Percentiles rank a stretch among this genome's conserved stretches.
phyloP scores from a whole-genome alignment of 1,140 invertebrate genomes.

The Ips nitidus region DNA sequence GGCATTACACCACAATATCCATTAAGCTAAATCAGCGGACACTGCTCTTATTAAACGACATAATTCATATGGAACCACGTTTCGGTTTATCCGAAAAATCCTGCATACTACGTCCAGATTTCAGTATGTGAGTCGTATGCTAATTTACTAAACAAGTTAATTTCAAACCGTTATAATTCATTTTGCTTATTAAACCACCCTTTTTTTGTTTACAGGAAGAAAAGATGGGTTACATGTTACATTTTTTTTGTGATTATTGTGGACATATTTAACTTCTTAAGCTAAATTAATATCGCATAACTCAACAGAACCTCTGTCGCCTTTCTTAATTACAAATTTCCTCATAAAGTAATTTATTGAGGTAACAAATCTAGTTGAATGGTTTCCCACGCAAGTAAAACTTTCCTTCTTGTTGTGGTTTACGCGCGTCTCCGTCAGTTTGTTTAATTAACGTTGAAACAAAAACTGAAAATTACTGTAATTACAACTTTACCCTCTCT shows the following conservation, averaged over 20 bases:
- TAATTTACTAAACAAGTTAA: too few relatives aligned
- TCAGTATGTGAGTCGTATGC: too few relatives aligned
- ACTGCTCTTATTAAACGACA: slow-evolving; percentile 15
- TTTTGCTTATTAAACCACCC: too few relatives aligned
- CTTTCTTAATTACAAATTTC: slow-evolving; percentile 27
- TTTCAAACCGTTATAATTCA: too few relatives aligned
- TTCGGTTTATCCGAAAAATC: too few relatives aligned
- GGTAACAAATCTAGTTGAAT: slow-evolving; percentile 23
- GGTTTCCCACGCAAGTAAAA: slow-evolving; percentile 10
- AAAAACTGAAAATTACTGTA: too few relatives aligned
- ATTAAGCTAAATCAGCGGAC: slow-evolving; percentile 3
- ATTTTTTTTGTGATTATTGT: too few relatives aligned
- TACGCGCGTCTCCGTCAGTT: neutral
- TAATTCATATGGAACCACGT: neutral
- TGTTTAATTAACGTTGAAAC: too few relatives aligned
- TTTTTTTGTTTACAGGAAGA: too few relatives aligned
- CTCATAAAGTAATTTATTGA: slow-evolving; percentile 27
- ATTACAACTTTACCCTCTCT: too few relatives aligned
- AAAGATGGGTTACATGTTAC: too few relatives aligned
- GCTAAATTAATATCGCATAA: slow-evolving; percentile 27
- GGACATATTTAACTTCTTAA: slow-evolving; percentile 2
- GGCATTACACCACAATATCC: slow-evolving; percentile 16
- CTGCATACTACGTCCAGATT: too few relatives aligned
- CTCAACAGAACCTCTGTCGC: slow-evolving; percentile 17
- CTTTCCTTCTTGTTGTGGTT: slow-evolving; percentile 8